Percentiles rank a stretch among this genome's conserved stretches.
Conservation (phyloP, 2,797 vertebrate species). For the Tapera naevia region DNA sequence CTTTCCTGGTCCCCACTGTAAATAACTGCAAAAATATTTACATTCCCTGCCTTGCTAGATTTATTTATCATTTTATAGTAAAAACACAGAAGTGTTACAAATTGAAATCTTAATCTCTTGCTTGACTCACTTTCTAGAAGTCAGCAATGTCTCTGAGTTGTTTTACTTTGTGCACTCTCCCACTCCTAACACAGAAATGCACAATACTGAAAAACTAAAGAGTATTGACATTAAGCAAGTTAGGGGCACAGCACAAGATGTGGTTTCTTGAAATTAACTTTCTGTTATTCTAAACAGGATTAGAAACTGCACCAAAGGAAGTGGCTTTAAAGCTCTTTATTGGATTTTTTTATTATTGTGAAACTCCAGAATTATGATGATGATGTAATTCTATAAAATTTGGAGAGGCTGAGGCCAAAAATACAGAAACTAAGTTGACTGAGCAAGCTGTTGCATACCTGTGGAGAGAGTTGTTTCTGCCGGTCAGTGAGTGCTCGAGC, state of each 20-base stretch:
- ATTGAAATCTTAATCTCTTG: conserved; percentile 76
- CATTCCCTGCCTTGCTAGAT: conserved; percentile 73
- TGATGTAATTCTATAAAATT: conserved; percentile 27
- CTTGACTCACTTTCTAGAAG: conserved; percentile 75
- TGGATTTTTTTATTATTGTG: conserved; percentile 16
- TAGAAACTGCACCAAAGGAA: conserved; percentile 20
- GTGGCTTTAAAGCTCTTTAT: conserved; percentile 15
- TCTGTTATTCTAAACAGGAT: conserved; percentile 23
- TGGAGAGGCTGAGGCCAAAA: background rate
- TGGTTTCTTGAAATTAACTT: conserved; percentile 19
- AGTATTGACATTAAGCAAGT: background rate
- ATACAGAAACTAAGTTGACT: background rate
- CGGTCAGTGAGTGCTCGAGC: background rate
- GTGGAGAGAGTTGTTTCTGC: background rate
- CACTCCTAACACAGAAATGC: background rate
- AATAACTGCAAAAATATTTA: conserved; percentile 82
- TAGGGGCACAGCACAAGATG: background rate
- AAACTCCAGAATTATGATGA: background rate
- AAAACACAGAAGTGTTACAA: conserved; percentile 82
- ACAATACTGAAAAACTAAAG: background rate
- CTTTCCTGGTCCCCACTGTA: conserved; percentile 77
- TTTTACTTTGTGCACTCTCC: conserved; percentile 57
- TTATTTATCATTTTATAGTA: conserved; percentile 80
- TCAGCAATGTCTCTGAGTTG: conserved; percentile 55
- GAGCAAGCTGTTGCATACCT: background rate